Evolutionary conservation across 30 jellyfish, hydroid and myxozoan species (phyloP).

Genomic region (Nemopilema nomurai): DNA sequence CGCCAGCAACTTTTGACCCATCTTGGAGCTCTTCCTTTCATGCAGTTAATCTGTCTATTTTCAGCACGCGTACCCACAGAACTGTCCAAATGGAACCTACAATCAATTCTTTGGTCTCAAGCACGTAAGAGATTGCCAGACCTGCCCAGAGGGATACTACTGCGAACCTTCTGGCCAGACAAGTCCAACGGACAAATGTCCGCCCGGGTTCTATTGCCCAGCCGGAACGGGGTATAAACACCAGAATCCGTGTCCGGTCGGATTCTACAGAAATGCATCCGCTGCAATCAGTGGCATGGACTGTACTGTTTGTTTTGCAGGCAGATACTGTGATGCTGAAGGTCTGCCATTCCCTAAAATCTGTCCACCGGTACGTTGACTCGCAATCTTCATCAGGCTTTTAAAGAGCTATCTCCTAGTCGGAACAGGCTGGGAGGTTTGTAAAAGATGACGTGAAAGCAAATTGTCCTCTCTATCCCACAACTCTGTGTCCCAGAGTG

Average conservation of each 20-base stretch:
- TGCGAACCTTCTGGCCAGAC: slow-evolving; percentile 95
- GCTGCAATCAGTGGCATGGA: slow-evolving; percentile 92
- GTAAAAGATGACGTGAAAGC: too few species aligned
- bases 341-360: slow-evolving; percentile 85
- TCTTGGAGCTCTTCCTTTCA: not conserved
- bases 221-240: slow-evolving; percentile 84
- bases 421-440: too few species aligned
- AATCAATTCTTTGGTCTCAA: slow-evolving; percentile 75
- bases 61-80: slow-evolving; percentile 78
- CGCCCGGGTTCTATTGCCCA: slow-evolving; percentile 97
- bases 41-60: not conserved
- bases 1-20: too few species aligned
- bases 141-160: slow-evolving; percentile 90
- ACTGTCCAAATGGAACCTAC: slow-evolving; percentile 97
- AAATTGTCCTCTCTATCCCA: too few species aligned
- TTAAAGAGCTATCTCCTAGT: too few species aligned
- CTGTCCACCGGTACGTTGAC: slow-evolving; percentile 93
- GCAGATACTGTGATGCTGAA: slow-evolving; percentile 82
- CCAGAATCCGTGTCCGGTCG: slow-evolving; percentile 93
- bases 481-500: too few species aligned
- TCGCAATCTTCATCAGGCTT: too few species aligned
- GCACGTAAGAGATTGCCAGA: slow-evolving; percentile 78
- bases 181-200: slow-evolving; percentile 80
- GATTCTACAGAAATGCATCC: slow-evolving; percentile 94
- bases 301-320: slow-evolving; percentile 93